These are phyloP conservation scores for Drosophila nr. perissopoda DNA, from an alignment of 2,888 invertebrate genomes.

Conservation along the genomic window DNA sequence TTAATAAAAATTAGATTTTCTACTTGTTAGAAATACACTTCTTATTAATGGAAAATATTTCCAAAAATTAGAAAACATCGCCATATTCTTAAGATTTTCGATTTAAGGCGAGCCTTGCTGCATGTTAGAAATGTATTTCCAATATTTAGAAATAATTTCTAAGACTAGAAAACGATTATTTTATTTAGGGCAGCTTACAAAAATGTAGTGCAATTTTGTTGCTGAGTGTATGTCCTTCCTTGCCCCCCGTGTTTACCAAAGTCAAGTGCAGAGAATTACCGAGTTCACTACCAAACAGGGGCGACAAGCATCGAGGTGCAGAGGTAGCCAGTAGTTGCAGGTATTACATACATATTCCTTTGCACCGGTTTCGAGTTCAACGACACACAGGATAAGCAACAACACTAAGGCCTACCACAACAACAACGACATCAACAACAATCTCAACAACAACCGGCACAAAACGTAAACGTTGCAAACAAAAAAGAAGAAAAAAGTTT, in stretches of 20 bases:
- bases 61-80: not conserved
- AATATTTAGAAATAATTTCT: not conserved
- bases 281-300: slow-evolving; percentile 15
- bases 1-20: not conserved
- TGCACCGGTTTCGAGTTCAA: slow-evolving; percentile 63
- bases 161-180: too few relatives aligned
- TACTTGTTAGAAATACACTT: not conserved
- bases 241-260: slow-evolving; percentile 48
- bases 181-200: not conserved
- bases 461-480: slow-evolving; percentile 74
- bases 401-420: slow-evolving; percentile 56
- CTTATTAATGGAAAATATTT: not conserved
- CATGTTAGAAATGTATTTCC: not conserved
- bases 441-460: slow-evolving; percentile 65
- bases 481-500: slow-evolving; percentile 41
- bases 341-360: slow-evolving; percentile 51
- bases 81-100: not conserved
- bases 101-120: too few relatives aligned
- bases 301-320: slow-evolving; percentile 61
- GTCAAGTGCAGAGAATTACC: slow-evolving; percentile 65
- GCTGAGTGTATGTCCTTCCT: slow-evolving; percentile 15
- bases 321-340: slow-evolving; percentile 35
- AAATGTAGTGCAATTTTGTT: not conserved
- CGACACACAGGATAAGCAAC: slow-evolving; percentile 76
- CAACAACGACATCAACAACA: slow-evolving; percentile 40